Base-by-base conservation (phyloP, 2,113 vertebrate genomes). In the Sphaerodactylus townsendi region DNA sequence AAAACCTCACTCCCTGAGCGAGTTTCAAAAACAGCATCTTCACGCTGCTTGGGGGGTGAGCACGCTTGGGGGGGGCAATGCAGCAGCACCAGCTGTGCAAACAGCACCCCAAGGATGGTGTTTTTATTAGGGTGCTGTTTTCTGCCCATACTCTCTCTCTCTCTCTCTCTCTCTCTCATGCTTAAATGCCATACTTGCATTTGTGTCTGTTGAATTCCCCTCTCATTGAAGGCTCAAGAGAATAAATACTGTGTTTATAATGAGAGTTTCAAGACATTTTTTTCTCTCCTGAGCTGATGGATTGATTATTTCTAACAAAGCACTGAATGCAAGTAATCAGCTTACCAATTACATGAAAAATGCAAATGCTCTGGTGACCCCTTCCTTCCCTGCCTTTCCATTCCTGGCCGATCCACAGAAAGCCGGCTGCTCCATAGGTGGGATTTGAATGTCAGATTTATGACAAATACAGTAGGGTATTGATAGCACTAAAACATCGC, bases 381-480 rank as follows among this genome's bases (percentile, higher is more conserved):
- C 65, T 73, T 66, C n/a, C 19, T 4, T 33, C 59, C n/a, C 56
- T 3, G 9, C 53, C 3, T 76, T 77, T 33, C 59, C 80, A 35
- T 64, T 46, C 82, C 72, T 79, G 68, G 77, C 72, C 33, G 28
- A 15, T 19, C 69, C 19, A 78, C 28, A 81, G 23, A 30, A 84
- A 82, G 84, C 77, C 71, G 41, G 10, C 13, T 85, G 74, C 64
- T 65, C 1, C 19, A 28, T 78, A 23, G 53, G 84, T 66, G 75
- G 86, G 37, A 35, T 83, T 81, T 62, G 5, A 77, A 15, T 48
- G 72, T 69, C 82, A 53, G 37, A 4, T 84, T 73, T 64, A 11
- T 79, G 80, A 89, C 56, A 48, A 90, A 81, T 2, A 19, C 68
- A 53, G 44, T 37, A 1, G 35, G 81, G 10, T 87, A 64, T 83